Conservation (phyloP, 2,888 invertebrate species). For the Cantharis flavilabris region DNA sequence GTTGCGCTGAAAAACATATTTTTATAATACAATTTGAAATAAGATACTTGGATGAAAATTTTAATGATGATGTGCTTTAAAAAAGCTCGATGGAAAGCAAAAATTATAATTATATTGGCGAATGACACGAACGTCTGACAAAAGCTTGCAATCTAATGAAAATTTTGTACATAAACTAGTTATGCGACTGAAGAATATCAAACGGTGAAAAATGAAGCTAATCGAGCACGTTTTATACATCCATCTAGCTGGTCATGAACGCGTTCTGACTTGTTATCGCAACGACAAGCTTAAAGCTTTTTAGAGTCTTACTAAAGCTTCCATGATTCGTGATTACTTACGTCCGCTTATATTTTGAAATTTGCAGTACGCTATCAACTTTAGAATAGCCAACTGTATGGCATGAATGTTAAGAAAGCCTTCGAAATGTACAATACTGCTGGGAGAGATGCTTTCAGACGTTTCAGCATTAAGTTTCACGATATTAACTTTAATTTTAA, state of each 20-base stretch:
- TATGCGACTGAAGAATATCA: constrained; percentile 30
- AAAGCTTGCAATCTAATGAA: constrained; percentile 21
- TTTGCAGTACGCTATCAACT: constrained; percentile 16
- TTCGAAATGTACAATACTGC: not conserved
- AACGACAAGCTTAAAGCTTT: constrained; percentile 30
- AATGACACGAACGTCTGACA: constrained; percentile 1
- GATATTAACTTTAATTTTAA: not conserved
- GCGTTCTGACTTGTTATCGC: constrained; percentile 37
- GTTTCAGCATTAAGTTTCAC: not conserved
- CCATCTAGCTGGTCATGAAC: constrained; percentile 35
- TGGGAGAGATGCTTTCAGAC: not conserved
- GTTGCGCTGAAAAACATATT: no score
- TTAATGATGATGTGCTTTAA: not conserved
- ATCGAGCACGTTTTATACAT: constrained; percentile 40
- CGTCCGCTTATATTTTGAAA: constrained; percentile 21
- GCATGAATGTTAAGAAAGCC: constrained; percentile 18
- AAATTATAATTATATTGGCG: not conserved
- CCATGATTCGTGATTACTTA: constrained; percentile 29
- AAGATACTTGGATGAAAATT: not conserved
- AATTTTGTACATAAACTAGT: constrained; percentile 26
- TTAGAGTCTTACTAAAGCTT: constrained; percentile 29
- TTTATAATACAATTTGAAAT: not conserved
- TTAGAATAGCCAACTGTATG: constrained; percentile 13
- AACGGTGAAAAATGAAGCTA: constrained; percentile 35
- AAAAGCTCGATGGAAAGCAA: not conserved